Conservation (phyloP, 2,113 vertebrate species). For the Periophthalmus modestus region DNA sequence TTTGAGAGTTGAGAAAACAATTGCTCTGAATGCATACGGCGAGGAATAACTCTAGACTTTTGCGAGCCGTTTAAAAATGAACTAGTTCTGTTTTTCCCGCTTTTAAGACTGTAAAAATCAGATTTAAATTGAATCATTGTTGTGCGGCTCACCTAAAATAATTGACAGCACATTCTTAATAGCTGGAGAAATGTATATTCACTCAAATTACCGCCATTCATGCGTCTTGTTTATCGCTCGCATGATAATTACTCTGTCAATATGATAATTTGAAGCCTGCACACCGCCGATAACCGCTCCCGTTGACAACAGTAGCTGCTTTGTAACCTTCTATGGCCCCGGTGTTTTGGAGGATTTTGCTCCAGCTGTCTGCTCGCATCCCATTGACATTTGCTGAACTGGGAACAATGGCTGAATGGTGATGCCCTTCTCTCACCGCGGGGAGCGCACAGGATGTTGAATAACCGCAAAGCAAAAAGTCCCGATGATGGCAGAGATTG, state of each 20-base stretch:
- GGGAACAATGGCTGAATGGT: slow-evolving; percentile 29
- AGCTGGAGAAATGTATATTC: not conserved
- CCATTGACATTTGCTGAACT: slow-evolving; percentile 47
- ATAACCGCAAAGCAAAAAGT: slow-evolving; percentile 16
- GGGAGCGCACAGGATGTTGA: slow-evolving; percentile 8
- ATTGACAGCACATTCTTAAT: not conserved
- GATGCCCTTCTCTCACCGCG: slow-evolving; percentile 2
- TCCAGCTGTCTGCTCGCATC: slow-evolving; percentile 35
- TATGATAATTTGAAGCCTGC: slow-evolving; percentile 3
- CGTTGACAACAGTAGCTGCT: not conserved
- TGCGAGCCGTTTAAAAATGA: too few relatives aligned
- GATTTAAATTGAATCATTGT: not conserved
- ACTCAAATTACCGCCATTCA: not conserved
- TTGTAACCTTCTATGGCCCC: slow-evolving; percentile 14
- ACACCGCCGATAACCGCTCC: not conserved
- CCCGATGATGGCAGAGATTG: slow-evolving; percentile 12
- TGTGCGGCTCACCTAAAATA: not conserved
- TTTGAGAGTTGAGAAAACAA: too few relatives aligned
- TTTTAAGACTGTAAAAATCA: too few relatives aligned
- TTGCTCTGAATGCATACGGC: too few relatives aligned
- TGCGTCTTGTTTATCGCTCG: not conserved
- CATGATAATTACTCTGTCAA: slow-evolving; percentile 2
- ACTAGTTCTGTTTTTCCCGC: too few relatives aligned
- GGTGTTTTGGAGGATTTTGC: slow-evolving; percentile 19
- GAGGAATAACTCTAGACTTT: too few relatives aligned